Evolutionary conservation across 2,797 vertebrate genomes (phyloP).

Genomic region (Muraenolepis orangiensis): DNA sequence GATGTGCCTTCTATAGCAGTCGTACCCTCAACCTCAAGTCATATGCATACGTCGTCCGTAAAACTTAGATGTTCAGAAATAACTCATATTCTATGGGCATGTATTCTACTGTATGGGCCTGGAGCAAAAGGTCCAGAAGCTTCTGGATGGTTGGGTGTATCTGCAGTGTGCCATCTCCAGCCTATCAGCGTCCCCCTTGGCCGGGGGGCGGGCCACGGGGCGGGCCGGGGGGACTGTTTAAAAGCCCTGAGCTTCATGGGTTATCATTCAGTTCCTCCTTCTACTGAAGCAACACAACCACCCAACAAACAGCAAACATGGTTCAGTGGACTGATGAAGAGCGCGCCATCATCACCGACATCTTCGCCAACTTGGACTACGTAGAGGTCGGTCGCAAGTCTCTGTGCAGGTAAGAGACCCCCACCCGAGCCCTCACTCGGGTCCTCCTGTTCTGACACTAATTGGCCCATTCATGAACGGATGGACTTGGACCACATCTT

Average conservation of each 20-base stretch:
- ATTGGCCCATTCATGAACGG: not conserved
- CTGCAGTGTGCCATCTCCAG: constrained; percentile 41
- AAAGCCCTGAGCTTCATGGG: constrained; percentile 10
- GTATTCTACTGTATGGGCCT: too few relatives aligned
- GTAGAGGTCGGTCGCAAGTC: constrained; percentile 62
- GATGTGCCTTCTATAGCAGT: too few relatives aligned
- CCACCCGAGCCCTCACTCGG: too few relatives aligned
- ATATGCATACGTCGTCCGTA: not conserved
- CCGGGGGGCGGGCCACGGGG: constrained; percentile 12
- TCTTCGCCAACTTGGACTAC: constrained; percentile 63
- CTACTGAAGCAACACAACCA: constrained; percentile 6
- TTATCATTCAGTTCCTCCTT: not conserved
- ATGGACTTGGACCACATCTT: not conserved
- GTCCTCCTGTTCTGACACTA: not conserved
- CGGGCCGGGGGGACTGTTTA: constrained; percentile 18
- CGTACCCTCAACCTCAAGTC: not conserved
- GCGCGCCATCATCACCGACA: constrained; percentile 53
- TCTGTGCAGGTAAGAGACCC: constrained; percentile 56
- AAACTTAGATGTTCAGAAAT: not conserved
- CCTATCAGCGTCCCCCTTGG: constrained; percentile 41
- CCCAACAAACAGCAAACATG: constrained; percentile 56
- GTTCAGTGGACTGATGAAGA: constrained; percentile 70
- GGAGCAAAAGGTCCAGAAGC: constrained; percentile 1
- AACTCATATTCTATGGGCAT: not conserved
- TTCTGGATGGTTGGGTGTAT: not conserved